Percentiles rank a stretch among this genome's conserved stretches.
These are phyloP conservation scores for Cherax destructor DNA, from an alignment of 1,140 invertebrate species.

Conservation along the genomic window DNA sequence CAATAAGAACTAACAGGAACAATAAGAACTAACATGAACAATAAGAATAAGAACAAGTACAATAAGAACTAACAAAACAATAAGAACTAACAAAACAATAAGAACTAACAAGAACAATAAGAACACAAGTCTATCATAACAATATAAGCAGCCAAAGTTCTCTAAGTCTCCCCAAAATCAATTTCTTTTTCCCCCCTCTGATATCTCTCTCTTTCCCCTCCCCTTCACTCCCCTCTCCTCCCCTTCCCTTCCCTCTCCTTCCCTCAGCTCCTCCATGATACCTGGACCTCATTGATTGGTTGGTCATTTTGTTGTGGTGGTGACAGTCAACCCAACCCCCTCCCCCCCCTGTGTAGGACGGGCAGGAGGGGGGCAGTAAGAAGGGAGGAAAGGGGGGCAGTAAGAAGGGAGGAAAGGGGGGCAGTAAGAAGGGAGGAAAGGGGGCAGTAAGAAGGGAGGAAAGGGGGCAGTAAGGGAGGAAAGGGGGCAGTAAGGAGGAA, in stretches of 20 bases:
- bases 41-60: neutral
- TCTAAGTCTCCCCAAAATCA: constrained; percentile 31
- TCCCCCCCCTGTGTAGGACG: neutral
- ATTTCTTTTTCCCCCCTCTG: constrained; percentile 19
- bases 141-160: constrained; percentile 17
- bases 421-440: neutral
- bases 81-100: neutral
- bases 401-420: neutral
- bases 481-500: neutral
- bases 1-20: neutral
- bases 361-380: neutral
- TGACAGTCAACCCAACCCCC: neutral
- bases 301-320: constrained; percentile 64
- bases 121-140: neutral
- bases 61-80: neutral
- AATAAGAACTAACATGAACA: neutral
- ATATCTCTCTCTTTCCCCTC: neutral
- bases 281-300: constrained; percentile 66
- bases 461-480: too few species aligned
- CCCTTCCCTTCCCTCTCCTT: neutral
- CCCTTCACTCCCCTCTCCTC: neutral
- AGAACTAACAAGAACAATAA: neutral
- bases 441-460: neutral
- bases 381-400: neutral
- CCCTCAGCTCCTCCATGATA: constrained; percentile 20